Base-by-base conservation (phyloP, 2,888 invertebrate species). In the Drosophila histrio region DNA sequence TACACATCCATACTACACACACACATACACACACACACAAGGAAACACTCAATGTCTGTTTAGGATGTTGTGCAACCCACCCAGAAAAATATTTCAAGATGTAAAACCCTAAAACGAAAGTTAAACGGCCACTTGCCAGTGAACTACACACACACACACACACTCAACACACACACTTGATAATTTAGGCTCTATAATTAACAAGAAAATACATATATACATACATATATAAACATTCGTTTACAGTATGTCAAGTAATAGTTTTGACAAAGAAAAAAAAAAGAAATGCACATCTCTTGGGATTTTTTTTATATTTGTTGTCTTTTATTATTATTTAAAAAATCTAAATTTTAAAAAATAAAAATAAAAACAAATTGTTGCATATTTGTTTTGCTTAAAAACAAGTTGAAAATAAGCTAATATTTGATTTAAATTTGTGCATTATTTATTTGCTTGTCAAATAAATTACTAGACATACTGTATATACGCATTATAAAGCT, bases 11-110 rank as follows among this genome's bases (percentile, higher is more conserved):
- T 28, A 17, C 24, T 26, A 60, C 34, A 58, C 24, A 65, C 2
- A 21, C 22, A 64, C 5, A 56, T 11, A 53, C 30, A 62, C 9
- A 56, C 22, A 49, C n/a, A 63, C 17, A 52, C 13, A 57, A 6
- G n/a, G 15, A 58, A 9, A 61, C 41, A 64, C 17, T 60, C 67
- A 59, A 65, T 71, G 52, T 81, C 72, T 80, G 61, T 68, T 72
- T 75, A 80, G 81, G 77, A 86, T 83, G 74, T 86, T 79, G 87
- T 80, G 75, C 54, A 83, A 80, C 82, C 82, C 82, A 83, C 82
- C 82, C 82, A 87, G 78, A 84, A 65, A 76, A 65, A 76, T 64
- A 65, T 74, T 69, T 73, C 62, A 61, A 75, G 47, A 73, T 64
- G 41, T 70, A 63, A 64, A 49, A 67, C 57, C 58, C 41, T 41